phyloP scores from a whole-genome alignment of 2,888 invertebrate genomes.

The Ennomos erosarius region DNA sequence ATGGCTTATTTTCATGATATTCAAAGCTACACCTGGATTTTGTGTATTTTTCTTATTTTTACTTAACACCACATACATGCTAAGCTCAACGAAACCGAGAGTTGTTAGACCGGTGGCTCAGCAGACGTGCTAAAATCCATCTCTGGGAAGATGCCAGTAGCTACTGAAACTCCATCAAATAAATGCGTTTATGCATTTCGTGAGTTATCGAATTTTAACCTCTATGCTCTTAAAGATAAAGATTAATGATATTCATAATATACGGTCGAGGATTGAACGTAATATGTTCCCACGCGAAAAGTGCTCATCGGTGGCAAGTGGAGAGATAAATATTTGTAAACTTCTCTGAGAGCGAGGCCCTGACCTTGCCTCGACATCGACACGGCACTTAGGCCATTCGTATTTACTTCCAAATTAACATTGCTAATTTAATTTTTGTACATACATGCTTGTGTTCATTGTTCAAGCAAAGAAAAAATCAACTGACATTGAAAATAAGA shows the following conservation, averaged over 20 bases:
- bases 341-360: conserved; percentile 55
- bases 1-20: conserved; percentile 37
- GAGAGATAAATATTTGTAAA: conserved; percentile 80
- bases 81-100: conserved; percentile 52
- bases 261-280: conserved; percentile 35
- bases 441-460: conserved; percentile 6
- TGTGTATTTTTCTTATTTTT: conserved; percentile 35
- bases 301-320: conserved; percentile 70
- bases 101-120: conserved; percentile 50
- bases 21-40: conserved; percentile 26
- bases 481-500: no score
- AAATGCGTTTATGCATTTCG: conserved; percentile 27
- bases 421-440: conserved; percentile 33
- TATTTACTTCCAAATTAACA: conserved; percentile 35
- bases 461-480: not conserved
- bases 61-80: conserved; percentile 22
- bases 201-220: conserved; percentile 33
- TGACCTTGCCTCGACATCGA: conserved; percentile 58
- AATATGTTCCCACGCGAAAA: conserved; percentile 77
- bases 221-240: conserved; percentile 33
- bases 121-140: conserved; percentile 68
- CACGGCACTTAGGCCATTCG: conserved; percentile 24
- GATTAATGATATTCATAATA: conserved; percentile 32
- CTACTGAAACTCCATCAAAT: conserved; percentile 35
- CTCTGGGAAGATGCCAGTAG: conserved; percentile 58